Evolutionary conservation across 2,113 vertebrate species (phyloP).

Genomic region (Coreoperca whiteheadi): DNA sequence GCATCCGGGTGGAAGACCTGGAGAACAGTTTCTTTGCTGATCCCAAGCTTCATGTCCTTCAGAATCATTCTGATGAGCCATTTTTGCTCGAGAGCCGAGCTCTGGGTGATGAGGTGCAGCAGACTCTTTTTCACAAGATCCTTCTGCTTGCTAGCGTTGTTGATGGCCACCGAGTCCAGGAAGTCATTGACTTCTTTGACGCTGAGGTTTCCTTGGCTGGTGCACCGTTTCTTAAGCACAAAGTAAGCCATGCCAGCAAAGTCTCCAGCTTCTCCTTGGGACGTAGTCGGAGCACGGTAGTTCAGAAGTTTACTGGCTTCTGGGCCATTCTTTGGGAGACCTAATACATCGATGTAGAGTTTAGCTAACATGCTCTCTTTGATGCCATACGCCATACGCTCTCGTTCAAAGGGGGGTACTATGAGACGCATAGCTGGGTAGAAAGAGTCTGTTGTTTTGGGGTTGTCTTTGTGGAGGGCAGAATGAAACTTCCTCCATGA

Average conservation of each 20-base stretch:
- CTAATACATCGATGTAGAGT: conserved; percentile 94
- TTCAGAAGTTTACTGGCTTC: conserved; percentile 94
- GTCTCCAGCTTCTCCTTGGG: conserved; percentile 91
- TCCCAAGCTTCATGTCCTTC: conserved; percentile 95
- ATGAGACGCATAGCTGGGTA: conserved; percentile 96
- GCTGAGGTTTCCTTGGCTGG: conserved; percentile 87
- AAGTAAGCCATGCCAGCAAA: conserved; percentile 94
- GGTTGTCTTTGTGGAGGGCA: conserved; percentile 90
- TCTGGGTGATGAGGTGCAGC: conserved; percentile 92
- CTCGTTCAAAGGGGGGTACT: conserved; percentile 92
- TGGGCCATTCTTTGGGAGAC: conserved; percentile 92
- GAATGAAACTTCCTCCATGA: conserved; percentile 95
- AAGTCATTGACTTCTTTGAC: conserved; percentile 94
- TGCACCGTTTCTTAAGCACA: conserved; percentile 92
- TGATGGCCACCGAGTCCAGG: conserved; percentile 90
- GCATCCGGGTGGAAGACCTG: conserved; percentile 92
- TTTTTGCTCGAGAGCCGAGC: conserved; percentile 95
- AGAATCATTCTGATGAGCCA: conserved; percentile 99
- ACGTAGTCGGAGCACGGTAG: conserved; percentile 89
- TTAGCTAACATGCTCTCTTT: conserved; percentile 98
- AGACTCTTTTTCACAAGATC: conserved; percentile 91
- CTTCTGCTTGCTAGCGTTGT: conserved; percentile 90
- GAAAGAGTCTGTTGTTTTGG: conserved; percentile 91
- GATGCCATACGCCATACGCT: conserved; percentile 97
- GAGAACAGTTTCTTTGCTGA: conserved; percentile 93